Evolutionary conservation across 2,888 invertebrate genomes (phyloP), one percentile per base, ranked within the genome.

Genomic region (Sacculina carcini): DNA sequence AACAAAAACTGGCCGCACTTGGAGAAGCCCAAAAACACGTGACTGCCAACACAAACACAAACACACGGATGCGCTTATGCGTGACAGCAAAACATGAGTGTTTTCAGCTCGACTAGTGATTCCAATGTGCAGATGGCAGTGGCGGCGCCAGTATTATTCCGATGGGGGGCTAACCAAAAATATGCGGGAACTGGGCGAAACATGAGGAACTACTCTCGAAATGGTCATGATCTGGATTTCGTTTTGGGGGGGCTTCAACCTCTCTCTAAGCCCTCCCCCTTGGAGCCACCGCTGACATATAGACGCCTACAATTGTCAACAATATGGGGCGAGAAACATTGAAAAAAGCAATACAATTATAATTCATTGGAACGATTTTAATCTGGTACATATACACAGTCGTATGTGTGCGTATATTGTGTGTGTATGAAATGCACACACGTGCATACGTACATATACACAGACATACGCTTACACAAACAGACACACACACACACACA

Each of bases 21-120:
- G n/a, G 86, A 85, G 62, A 90, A 79, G 7, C 92, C 92, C 78
- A 92, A 83, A 63, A 86, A 84, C 57, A 89, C 77, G 65, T 90
- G 87, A 58, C 86, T 85, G 59, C 21, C 67, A 67, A 49, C 56
- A 60, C 54, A 58, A 53, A 52, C 19, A 28, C 47, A 14, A 29
- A 32, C 39, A 39, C n/a, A 28, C 36, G 34, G 34, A 55, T 24
- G 50, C 26, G 38, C 47, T 32, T 47, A 28, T 32, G 16, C 3
- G n/a, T 21, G 49, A 16, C 39, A 29, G 23, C n/a, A 39, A 23
- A 29, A 23, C 9, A 19, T 19, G 10, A 7, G 29, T 23, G 39
- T 19, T 34, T 34, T 34, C 34, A 12, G 12, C 10, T 34, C n/a
- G 12, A 34, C 34, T 12, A 12, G 34, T 34, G n/a, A 9, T 28